phyloP scores from a whole-genome alignment of 2,888 invertebrate genomes.

The Crematogaster levior region DNA sequence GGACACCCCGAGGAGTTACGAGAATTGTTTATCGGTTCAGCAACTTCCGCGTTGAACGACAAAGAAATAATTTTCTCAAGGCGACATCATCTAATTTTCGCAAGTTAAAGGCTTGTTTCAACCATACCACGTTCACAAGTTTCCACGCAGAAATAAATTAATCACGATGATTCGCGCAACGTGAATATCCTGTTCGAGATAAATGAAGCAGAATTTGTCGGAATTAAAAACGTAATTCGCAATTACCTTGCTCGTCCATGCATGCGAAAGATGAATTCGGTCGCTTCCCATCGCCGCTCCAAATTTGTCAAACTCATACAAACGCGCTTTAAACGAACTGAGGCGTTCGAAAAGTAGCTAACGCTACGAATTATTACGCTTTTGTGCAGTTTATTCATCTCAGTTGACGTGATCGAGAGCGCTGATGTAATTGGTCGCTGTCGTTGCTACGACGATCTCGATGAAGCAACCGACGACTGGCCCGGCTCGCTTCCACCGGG shows the following conservation, averaged over 20 bases:
- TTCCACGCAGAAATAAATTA: conserved; percentile 5
- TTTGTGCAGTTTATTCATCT: conserved; percentile 43
- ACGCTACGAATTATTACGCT: conserved; percentile 43
- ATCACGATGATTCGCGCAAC: conserved; percentile 28
- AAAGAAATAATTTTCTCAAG: conserved; percentile 34
- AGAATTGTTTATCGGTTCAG: conserved; percentile 41
- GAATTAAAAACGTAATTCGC: conserved; percentile 51
- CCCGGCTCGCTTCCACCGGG: conserved; percentile 63
- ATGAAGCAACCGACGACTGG: background rate
- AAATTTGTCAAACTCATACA: conserved; percentile 26
- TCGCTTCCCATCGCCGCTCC: background rate
- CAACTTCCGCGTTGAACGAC: conserved; percentile 31
- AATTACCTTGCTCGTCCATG: conserved; percentile 39
- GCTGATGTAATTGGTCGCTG: conserved; percentile 38
- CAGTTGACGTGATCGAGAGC: conserved; percentile 9
- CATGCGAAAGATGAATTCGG: conserved; percentile 25
- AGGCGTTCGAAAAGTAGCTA: conserved; percentile 29
- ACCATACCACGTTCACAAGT: background rate
- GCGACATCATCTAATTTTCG: conserved; percentile 30
- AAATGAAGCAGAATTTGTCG: conserved; percentile 3
- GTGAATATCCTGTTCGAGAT: background rate
- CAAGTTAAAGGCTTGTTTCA: background rate
- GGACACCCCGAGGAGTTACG: conserved; percentile 34
- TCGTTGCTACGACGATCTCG: conserved; percentile 17
- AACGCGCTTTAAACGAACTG: conserved; percentile 30